Base-by-base conservation (phyloP, 1,140 invertebrate genomes). In the Procambarus clarkii region DNA sequence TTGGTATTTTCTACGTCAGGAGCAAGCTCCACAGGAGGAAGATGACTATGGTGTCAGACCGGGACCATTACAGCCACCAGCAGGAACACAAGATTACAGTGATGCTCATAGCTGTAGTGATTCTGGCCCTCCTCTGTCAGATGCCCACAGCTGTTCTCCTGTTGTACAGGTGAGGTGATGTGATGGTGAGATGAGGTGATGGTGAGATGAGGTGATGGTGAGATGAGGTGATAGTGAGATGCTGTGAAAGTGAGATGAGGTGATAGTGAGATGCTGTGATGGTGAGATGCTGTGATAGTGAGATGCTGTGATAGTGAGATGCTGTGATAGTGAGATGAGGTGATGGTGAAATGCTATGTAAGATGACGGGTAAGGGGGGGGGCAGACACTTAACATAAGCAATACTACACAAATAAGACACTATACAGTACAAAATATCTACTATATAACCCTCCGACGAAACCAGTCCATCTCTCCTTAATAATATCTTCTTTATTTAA, bases 21-120 rank as follows among this genome's bases (percentile, higher is more conserved):
- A 91, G 88, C 60, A 94, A 95, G 93, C 93, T 94, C 84, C 94
- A 95, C 48, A 94, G 95, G 92, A 93, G 94, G 85, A 94, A 95
- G 92, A 92, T 96, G 91, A 94, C 95, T 15, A 93, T 95, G 79
- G 95, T 97, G 94, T 96, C 96, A 34, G 94, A 78, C 93, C 92
- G 92, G 94, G 94, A 84, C 88, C 77, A 91, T 34, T 88, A 93
- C 24, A 89, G 92, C 94, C 93, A 93, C 94, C 54, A 94, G 94
- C 96, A 97, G 89, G 96, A 96, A 94, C 97, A 96, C 94, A 96
- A 96, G 64, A 97, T 97, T 82, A 97, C 97, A 2, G 95, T 97
- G n/a, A 97, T 97, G 93, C 94, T 97, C 9, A 97, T 97, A 71
- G 95, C 96, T 0, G 96, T 97, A 2, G 96, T 97, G 0, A 94